Base-by-base conservation (phyloP, 1,140 invertebrate genomes). In the Trachelipus rathkii region DNA sequence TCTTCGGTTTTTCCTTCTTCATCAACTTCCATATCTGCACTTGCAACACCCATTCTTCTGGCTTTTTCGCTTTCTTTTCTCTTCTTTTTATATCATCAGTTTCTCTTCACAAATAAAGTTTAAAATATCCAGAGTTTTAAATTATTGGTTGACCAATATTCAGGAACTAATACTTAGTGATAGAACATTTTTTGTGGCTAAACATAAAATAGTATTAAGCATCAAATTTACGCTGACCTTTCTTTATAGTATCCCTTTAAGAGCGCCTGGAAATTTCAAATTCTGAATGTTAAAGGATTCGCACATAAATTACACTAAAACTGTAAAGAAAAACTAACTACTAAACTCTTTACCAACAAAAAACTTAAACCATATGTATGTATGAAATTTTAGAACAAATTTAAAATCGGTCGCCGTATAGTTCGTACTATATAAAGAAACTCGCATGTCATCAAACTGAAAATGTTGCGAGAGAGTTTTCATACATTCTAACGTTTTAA, bases 71-170 rank as follows among this genome's bases (percentile, higher is more conserved):
- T 50, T 44, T 67, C 53, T 72, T 74, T 21, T 23, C 72, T 75
- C 72, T 78, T 72, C 15, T 50, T 76, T 0, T 73, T 53, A 85
- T 95, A 97, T n/a, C n/a, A n/a, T n/a, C n/a, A n/a, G n/a, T n/a
- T n/a, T n/a, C n/a, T n/a, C n/a, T n/a, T n/a, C n/a, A n/a, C n/a
- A n/a, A n/a, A n/a, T n/a, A n/a, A n/a, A n/a, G n/a, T n/a, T n/a
- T n/a, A n/a, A n/a, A n/a, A n/a, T n/a, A n/a, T n/a, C n/a, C 15
- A 99, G 84, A 0, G 92, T 95, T 19, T n/a, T n/a, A n/a, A 94
- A 94, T 86, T 99, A n/a, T n/a, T n/a, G n/a, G 97, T 33, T 99
- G 87, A 2, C 96, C 97, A 85, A 96, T 98, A n/a, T 83, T 95
- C 96, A 0, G 97, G 96, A 68, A 99, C 94, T 2, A 99, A 88